Conservation (phyloP, 2,113 vertebrate species). For the Manacus vitellinus region DNA sequence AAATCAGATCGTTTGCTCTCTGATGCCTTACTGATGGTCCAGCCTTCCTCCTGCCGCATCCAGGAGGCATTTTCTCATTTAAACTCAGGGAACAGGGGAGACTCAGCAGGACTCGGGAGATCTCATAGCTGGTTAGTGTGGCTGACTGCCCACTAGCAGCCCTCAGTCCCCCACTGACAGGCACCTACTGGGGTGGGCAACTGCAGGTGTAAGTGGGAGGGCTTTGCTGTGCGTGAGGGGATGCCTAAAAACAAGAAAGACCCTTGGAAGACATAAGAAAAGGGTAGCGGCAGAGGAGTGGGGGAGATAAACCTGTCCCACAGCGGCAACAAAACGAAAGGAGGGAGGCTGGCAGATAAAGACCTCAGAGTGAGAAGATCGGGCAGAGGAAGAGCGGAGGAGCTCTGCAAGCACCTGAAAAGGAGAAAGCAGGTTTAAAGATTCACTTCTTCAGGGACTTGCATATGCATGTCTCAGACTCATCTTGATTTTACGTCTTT, state of each 20-base stretch:
- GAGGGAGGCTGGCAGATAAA: neutral
- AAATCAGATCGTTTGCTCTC: neutral
- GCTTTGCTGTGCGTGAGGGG: neutral
- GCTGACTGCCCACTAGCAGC: neutral
- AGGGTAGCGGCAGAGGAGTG: neutral
- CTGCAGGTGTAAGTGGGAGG: neutral
- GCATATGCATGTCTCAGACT: neutral
- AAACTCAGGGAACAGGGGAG: no score
- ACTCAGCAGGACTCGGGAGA: neutral
- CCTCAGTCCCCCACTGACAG: neutral
- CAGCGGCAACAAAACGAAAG: neutral
- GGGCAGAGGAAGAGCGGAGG: neutral
- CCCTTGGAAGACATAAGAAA: neutral
- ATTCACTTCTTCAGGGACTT: neutral
- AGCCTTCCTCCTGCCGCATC: neutral
- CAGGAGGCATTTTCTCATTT: neutral
- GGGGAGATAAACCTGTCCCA: neutral
- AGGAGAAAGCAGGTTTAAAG: neutral
- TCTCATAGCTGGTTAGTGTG: neutral
- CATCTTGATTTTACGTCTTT: neutral
- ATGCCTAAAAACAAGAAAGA: neutral
- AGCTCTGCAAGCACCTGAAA: neutral
- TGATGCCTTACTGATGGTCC: accelerated
- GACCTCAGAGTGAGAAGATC: neutral
- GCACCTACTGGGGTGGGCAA: accelerated